phyloP scores from a whole-genome alignment of 2,888 invertebrate species.

The Notodromas monacha region DNA sequence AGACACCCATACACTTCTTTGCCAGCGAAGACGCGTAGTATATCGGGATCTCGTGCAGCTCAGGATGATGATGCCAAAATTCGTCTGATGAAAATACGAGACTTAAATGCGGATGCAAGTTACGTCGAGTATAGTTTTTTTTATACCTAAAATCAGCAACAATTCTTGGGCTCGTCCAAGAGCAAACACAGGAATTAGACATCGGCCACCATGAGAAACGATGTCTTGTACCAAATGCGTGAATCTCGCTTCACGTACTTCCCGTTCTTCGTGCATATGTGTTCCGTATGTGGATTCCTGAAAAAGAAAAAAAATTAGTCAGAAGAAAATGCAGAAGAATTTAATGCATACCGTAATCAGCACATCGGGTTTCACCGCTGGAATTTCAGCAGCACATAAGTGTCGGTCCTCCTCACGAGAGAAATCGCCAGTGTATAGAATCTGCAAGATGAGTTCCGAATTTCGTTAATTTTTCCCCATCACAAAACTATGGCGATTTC shows the following conservation, averaged over 20 bases:
- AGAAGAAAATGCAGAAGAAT: too few species aligned
- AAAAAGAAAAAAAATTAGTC: conserved; percentile 10
- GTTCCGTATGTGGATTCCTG: conserved; percentile 96
- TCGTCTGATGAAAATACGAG: conserved; percentile 30
- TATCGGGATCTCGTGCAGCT: conserved; percentile 88
- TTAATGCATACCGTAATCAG: too few species aligned
- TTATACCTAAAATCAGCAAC: conserved; percentile 42
- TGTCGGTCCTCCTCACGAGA: conserved; percentile 93
- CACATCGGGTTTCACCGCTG: conserved; percentile 76
- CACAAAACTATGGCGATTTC: too few species aligned
- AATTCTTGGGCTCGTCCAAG: conserved; percentile 86
- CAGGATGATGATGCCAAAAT: conserved; percentile 87
- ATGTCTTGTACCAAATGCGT: conserved; percentile 78
- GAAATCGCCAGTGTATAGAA: conserved; percentile 90
- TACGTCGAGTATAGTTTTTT: not conserved
- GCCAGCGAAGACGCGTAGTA: conserved; percentile 97
- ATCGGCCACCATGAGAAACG: conserved; percentile 79
- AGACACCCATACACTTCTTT: conserved; percentile 98
- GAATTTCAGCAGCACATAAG: conserved; percentile 96
- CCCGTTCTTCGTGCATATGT: conserved; percentile 90
- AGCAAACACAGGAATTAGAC: conserved; percentile 93
- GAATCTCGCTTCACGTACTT: conserved; percentile 77
- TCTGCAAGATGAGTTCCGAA: conserved; percentile 16
- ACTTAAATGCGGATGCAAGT: not conserved
- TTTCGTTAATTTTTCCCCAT: not conserved